A percentile compares a stretch with the other conserved stretches of the same genome.
Evolutionary conservation across 2,888 invertebrate species (phyloP).

Genomic region (Cantharis lateralis): DNA sequence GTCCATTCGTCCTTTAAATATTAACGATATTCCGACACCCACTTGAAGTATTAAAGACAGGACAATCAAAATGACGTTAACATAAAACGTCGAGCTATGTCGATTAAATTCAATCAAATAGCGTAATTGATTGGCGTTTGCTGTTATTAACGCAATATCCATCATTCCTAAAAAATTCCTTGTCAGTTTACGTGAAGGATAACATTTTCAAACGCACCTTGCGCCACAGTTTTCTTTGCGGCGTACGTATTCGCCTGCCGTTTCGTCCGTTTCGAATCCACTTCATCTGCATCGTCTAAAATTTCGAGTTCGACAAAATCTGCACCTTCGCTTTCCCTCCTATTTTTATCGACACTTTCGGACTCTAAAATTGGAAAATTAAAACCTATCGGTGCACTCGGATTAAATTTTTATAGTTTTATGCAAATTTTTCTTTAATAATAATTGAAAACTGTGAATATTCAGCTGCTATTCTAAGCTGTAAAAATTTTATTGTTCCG

Average conservation of each 20-base stretch:
- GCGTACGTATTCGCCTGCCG: slow-evolving; percentile 55
- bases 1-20: slow-evolving; percentile 64
- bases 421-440: not conserved
- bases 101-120: slow-evolving; percentile 66
- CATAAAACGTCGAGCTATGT: slow-evolving; percentile 61
- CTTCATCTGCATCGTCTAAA: slow-evolving; percentile 15
- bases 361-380: slow-evolving; percentile 19
- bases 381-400: not conserved
- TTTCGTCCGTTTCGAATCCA: slow-evolving; percentile 9
- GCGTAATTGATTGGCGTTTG: slow-evolving; percentile 72
- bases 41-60: slow-evolving; percentile 68
- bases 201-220: slow-evolving; percentile 47
- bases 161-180: slow-evolving; percentile 61
- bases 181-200: not conserved
- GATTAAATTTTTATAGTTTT: slow-evolving; percentile 3
- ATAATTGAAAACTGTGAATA: slow-evolving; percentile 1
- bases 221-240: slow-evolving; percentile 65
- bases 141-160: slow-evolving; percentile 72
- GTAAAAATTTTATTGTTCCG: slow-evolving; percentile 4
- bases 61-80: slow-evolving; percentile 62
- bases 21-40: slow-evolving; percentile 63
- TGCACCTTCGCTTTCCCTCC: slow-evolving; percentile 13
- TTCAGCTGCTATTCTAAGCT: slow-evolving; percentile 3
- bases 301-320: slow-evolving; percentile 13
- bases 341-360: slow-evolving; percentile 27